Evolutionary conservation across 2,797 vertebrate species (phyloP).

Genomic region (Chaetophractus vellerosus): DNA sequence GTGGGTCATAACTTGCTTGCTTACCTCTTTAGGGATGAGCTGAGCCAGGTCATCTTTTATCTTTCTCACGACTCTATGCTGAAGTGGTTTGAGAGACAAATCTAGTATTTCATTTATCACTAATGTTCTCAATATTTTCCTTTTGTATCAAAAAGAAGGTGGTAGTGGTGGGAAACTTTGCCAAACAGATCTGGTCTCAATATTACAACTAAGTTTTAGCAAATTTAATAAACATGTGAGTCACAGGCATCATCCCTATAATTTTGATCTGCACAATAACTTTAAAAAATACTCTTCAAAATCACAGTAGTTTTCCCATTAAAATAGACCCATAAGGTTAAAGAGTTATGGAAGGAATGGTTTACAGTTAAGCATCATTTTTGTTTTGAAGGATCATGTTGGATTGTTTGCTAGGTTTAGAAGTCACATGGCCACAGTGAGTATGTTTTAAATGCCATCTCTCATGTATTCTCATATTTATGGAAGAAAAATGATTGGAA

Average conservation of each 20-base stretch:
- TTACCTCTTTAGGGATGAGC: not conserved
- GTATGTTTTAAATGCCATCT: not conserved
- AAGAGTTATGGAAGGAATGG: not conserved
- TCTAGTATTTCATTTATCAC: not conserved
- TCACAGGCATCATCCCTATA: not conserved
- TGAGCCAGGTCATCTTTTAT: not conserved
- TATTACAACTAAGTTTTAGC: not conserved
- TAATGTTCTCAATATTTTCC: not conserved
- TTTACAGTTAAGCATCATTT: not conserved
- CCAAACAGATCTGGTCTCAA: not conserved
- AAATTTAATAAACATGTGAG: constrained; percentile 45
- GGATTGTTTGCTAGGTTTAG: not conserved
- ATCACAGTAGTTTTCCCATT: constrained; percentile 27
- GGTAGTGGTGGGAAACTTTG: not conserved
- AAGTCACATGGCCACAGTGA: not conserved
- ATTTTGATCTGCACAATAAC: not conserved
- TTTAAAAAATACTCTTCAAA: not conserved
- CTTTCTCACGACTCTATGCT: not conserved
- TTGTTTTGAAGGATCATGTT: not conserved
- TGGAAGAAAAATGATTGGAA: not conserved
- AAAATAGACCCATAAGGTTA: not conserved
- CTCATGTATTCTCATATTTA: not conserved
- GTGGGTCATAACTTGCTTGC: not conserved
- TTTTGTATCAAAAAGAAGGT: not conserved
- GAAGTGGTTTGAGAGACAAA: not conserved